Evolutionary conservation across 1,140 invertebrate species (phyloP).

Genomic region (Drosophila biarmipes): DNA sequence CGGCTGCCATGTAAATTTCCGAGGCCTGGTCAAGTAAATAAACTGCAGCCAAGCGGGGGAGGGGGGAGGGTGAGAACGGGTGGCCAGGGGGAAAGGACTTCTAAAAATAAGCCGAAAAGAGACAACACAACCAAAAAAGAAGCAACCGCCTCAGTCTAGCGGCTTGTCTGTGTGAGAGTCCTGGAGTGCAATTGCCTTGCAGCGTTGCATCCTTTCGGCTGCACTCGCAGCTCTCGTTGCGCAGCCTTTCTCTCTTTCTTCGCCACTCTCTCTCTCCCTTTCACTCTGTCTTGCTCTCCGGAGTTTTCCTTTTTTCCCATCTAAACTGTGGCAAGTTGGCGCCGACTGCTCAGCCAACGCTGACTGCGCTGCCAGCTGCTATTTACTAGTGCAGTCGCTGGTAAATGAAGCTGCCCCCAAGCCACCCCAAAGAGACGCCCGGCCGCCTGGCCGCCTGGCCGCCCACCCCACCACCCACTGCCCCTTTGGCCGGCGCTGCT

Average conservation of each 20-base stretch:
- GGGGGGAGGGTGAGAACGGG: background rate
- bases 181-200: constrained; percentile 75
- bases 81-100: constrained; percentile 44
- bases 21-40: constrained; percentile 76
- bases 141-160: constrained; percentile 70
- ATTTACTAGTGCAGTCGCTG: constrained; percentile 51
- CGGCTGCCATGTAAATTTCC: constrained; percentile 67
- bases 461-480: constrained; percentile 23
- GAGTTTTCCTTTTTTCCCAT: constrained; percentile 70
- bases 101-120: constrained; percentile 83
- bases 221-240: constrained; percentile 55
- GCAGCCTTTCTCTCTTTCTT: constrained; percentile 37
- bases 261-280: constrained; percentile 11
- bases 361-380: constrained; percentile 49
- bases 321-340: constrained; percentile 80
- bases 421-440: background rate
- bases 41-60: constrained; percentile 27
- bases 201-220: constrained; percentile 68
- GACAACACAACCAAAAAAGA: constrained; percentile 79
- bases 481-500: constrained; percentile 28
- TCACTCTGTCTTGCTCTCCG: constrained; percentile 22
- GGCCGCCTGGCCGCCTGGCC: constrained; percentile 4
- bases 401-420: constrained; percentile 41
- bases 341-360: constrained; percentile 45
- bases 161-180: constrained; percentile 28